Base-by-base conservation (phyloP, 2,113 vertebrate species). In the Glareola pratincola region DNA sequence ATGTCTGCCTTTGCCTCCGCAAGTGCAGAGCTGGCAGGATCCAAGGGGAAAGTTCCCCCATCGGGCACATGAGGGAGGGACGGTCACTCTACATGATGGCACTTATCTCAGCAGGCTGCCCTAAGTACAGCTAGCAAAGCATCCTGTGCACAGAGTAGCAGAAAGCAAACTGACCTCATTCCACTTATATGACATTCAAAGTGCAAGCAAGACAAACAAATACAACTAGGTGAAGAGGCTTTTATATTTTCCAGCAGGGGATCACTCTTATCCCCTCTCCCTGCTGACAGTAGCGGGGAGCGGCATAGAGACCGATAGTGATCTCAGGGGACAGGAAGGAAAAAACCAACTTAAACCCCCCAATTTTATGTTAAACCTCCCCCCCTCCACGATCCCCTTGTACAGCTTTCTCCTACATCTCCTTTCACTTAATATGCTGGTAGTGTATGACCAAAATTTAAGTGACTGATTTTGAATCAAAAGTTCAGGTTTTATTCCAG, bases 1-100 rank as follows among this genome's bases (percentile, higher is more conserved):
- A 63, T 54, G 30, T 36, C 47, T 85, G 26, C 21, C 21, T 77
- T 69, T 77, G 50, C 14, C 11, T 89, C 16, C 39, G 47, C 24
- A 48, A 79, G 17, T 1, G 1, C 32, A 56, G 29, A 23, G 10
- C 6, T 51, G 10, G 50, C 23, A 41, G 20, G 19, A 64, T 43
- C n/a, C 5, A 0, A 5, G 34, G 41, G 7, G 5, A 4, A 30
- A 9, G 10, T 19, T 86, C 9, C 4, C 9, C 13, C 11, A n/a
- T 0, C 0, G 4, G 37, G 8, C 43, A 43, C 14, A 15, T 18
- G 34, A 84, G 10, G 36, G 77, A 87, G 50, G 29, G 45, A 43
- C 1, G 1, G 23, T 69, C 15, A 14, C 22, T 68, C 10, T 41
- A 11, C 6, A 13, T 0, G 7, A 24, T 3, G 9, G 24, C 72